phyloP scores from a whole-genome alignment of 1,140 invertebrate genomes.

The Sminthurides bifidus region DNA sequence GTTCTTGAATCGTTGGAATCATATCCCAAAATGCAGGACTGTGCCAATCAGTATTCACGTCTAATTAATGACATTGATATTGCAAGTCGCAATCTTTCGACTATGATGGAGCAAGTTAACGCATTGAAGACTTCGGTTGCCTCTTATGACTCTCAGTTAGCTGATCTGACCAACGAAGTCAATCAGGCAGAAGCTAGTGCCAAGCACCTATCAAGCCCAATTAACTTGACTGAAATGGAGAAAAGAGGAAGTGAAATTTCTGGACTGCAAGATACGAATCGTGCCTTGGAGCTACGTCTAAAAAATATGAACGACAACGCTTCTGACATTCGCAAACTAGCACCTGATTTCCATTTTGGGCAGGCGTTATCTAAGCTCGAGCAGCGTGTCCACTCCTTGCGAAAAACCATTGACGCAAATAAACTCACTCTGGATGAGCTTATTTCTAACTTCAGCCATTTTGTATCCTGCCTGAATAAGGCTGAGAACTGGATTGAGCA shows the following conservation, averaged over 20 bases:
- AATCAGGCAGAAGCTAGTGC: conserved; percentile 71
- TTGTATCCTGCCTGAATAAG: conserved; percentile 51
- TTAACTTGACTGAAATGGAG: conserved; percentile 55
- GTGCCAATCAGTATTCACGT: conserved; percentile 50
- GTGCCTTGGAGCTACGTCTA: no score
- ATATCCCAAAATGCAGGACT: conserved; percentile 43
- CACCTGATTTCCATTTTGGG: conserved; percentile 65
- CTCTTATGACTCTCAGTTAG: conserved; percentile 42
- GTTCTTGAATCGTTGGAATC: conserved; percentile 19
- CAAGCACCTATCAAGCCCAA: conserved; percentile 55
- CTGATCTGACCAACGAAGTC: conserved; percentile 68
- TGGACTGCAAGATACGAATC: no score
- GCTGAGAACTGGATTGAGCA: conserved; percentile 67
- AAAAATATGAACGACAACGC: no score
- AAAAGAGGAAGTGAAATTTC: conserved; percentile 57
- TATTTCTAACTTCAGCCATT: conserved; percentile 52
- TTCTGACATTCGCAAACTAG: no score
- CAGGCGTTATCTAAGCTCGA: conserved; percentile 67
- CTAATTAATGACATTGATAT: conserved; percentile 54
- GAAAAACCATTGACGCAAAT: conserved; percentile 55
- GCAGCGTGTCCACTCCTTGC: conserved; percentile 59
- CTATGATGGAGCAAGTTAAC: conserved; percentile 56
- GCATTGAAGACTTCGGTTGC: no score
- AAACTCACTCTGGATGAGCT: conserved; percentile 55
- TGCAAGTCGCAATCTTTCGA: conserved; percentile 50